Evolutionary conservation across 2,113 vertebrate species (phyloP), one percentile per base, ranked within the genome.

Genomic region (Pica pica): DNA sequence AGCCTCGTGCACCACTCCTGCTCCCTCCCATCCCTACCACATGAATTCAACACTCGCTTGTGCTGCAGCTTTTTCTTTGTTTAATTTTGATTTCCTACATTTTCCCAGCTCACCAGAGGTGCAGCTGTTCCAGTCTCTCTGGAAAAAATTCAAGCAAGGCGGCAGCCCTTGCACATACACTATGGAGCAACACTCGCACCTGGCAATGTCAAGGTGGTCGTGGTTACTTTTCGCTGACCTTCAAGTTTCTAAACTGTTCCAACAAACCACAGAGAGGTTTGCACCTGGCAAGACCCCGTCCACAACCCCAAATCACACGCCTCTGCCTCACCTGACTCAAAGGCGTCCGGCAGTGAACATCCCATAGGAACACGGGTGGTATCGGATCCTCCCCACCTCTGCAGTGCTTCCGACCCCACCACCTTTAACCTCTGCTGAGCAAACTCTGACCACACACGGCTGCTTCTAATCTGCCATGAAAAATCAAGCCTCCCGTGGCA

Each of bases 321-420:
- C 35, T 23, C 18, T 23, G 22, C 23, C 44, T 20, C 39, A 3
- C 19, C 7, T 0, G 4, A 11, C 44, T 27, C 42, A 17, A 16
- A 21, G 0, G 2, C 1, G 1, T 2, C 35, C 0, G 2, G 49
- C 7, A 1, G 37, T 0, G 37, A 21, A 3, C 9, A 42, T 26
- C 33, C 61, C 61, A 6, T 2, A 3, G 49, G 30, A 27, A 22
- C 19, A 21, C 1, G 3, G 17, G 22, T 5, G 16, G 26, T 63
- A 37, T 16, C 0, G 9, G 47, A 28, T 10, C 3, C 22, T 47
- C 7, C 47, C 11, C 3, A 1, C 21, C 23, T 10, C 55, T 3
- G 10, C 44, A 7, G 11, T 3, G 7, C 24, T 80, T 20, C 53
- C 14, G 67, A 47, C 17, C 42, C 23, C 83, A 12, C 3, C 75